Conservation (phyloP, 2,113 vertebrate species). For the Phylloscopus whistleri region DNA sequence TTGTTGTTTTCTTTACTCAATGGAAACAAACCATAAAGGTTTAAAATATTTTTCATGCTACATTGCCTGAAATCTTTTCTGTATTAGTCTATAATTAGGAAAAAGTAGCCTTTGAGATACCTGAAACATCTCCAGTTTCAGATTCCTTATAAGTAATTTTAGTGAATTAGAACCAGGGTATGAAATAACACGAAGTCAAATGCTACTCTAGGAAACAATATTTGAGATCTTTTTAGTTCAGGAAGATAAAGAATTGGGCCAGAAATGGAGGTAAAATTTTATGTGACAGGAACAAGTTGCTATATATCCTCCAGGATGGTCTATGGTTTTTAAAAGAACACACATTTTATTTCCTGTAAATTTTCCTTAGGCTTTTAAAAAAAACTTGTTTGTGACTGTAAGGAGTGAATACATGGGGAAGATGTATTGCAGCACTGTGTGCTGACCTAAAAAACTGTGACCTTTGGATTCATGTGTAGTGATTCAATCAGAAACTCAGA, state of each 20-base stretch:
- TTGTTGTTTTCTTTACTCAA: slow-evolving; percentile 24
- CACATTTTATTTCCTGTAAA: neutral
- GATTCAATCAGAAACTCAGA: neutral
- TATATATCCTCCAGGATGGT: neutral
- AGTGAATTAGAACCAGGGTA: neutral
- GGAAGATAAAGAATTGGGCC: neutral
- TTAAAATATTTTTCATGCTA: slow-evolving; percentile 37
- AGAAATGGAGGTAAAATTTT: neutral
- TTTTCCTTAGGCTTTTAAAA: neutral
- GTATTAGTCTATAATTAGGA: neutral
- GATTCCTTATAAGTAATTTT: neutral
- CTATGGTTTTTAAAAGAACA: neutral
- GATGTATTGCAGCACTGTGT: neutral
- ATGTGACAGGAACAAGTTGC: neutral
- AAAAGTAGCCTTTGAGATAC: neutral
- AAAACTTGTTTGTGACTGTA: neutral
- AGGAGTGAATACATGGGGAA: neutral
- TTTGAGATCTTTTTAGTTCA: neutral
- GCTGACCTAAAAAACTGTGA: neutral
- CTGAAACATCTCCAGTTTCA: neutral
- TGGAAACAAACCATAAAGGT: slow-evolving; percentile 10
- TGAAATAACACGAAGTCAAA: neutral
- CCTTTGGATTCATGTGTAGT: neutral
- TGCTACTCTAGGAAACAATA: neutral
- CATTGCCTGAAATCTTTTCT: neutral